Base-by-base conservation (phyloP, 2,888 invertebrate species). In the Selenia dentaria region DNA sequence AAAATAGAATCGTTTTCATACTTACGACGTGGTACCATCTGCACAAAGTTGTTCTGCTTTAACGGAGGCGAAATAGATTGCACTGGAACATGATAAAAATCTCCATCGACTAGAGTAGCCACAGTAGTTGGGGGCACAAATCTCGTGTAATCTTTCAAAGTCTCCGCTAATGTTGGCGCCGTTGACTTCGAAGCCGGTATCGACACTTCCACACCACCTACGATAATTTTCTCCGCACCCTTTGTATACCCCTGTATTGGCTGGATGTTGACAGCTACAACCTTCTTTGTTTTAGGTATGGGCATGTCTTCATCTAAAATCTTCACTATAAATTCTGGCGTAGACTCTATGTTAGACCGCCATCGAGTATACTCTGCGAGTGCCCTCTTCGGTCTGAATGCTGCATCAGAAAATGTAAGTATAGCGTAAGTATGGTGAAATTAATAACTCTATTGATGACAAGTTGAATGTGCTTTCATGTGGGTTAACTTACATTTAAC, bases 281-380 rank as follows among this genome's bases (percentile, higher is more conserved):
- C 56, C 56, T 70, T 65, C 31, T 74, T 73, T 6, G 66, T 44
- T 10, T 46, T 67, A 6, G 70, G 39, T 22, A 78, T 70, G 33
- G 77, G 55, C 26, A 78, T 27, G 18, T 84, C 85, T 22, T 90
- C 90, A 49, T 90, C 90, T 44, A 87, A 76, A 51, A 90, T 80
- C 67, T 89, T 83, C n/a, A 90, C 86, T 51, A 90, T 66, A 50
- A 90, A 90, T 54, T 87, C 83, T 43, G 70, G 70, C 29, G 83
- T 75, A 1, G 77, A 72, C 38, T 74, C 76, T 52, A 64, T 44
- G 54, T 79, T 80, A 16, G 73, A 64, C 44, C 63, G 69, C 89
- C 89, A 90, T 54, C 90, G 73, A 8, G 85, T 89, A 34, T 90
- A 90, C 44, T 88, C 85, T 42, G 56, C 43, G 4, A 59, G 55